Conservation (phyloP, 1,140 invertebrate species). For the Anastrepha obliqua region DNA sequence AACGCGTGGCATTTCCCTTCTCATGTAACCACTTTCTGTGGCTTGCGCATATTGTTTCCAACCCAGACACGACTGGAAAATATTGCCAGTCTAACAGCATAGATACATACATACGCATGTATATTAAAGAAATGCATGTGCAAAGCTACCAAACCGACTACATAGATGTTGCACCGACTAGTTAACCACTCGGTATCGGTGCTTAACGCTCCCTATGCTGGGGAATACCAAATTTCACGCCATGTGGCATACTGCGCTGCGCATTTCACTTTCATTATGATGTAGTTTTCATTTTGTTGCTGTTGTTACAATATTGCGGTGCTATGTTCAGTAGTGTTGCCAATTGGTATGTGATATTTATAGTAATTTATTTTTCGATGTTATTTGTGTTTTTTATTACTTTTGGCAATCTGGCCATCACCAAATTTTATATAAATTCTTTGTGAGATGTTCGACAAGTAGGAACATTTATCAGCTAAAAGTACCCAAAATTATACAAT, state of each 20-base stretch:
- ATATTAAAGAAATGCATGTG: background rate
- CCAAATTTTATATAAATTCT: background rate
- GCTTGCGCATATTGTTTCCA: background rate
- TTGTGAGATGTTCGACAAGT: too few relatives aligned
- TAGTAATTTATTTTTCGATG: background rate
- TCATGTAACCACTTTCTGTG: background rate
- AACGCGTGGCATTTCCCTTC: slow-evolving; percentile 17
- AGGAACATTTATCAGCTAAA: too few relatives aligned
- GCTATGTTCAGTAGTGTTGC: background rate
- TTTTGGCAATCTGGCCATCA: background rate
- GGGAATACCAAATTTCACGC: slow-evolving; percentile 44
- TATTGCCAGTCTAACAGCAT: background rate
- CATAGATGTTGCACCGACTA: background rate
- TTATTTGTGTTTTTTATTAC: background rate
- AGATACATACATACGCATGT: background rate
- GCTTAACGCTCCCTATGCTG: background rate
- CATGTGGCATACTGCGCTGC: background rate
- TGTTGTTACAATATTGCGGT: background rate
- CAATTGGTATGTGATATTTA: background rate
- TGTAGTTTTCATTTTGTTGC: slow-evolving; percentile 46
- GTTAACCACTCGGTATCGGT: background rate
- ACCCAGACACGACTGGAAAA: too few relatives aligned
- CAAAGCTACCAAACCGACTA: background rate
- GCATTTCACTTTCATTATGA: slow-evolving; percentile 52
- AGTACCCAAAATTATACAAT: too few relatives aligned